Evolutionary conservation across 2,113 vertebrate genomes (phyloP).

Genomic region (Lontra canadensis): DNA sequence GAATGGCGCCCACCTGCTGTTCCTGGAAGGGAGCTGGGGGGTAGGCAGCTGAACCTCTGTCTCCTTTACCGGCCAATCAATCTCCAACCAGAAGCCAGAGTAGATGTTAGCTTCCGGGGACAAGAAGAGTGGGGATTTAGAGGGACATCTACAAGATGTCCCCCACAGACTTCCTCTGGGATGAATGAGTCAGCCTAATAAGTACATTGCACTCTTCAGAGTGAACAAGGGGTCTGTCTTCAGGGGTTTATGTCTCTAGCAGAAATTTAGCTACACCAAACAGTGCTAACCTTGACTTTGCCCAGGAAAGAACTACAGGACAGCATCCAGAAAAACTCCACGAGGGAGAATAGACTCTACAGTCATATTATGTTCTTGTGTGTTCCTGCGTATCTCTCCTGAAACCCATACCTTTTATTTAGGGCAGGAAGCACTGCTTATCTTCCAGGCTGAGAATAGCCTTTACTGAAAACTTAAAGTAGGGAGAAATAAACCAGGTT

Average conservation of each 20-base stretch:
- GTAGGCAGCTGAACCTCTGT: not conserved
- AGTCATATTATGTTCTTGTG: not conserved
- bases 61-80: not conserved
- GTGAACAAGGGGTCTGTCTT: not conserved
- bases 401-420: not conserved
- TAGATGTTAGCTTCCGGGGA: not conserved
- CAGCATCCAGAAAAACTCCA: not conserved
- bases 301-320: not conserved
- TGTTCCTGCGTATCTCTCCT: not conserved
- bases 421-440: not conserved
- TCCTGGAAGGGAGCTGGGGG: not conserved
- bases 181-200: not conserved
- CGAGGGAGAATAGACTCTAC: not conserved
- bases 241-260: not conserved
- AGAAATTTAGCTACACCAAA: not conserved
- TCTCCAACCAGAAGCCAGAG: not conserved
- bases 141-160: not conserved
- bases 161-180: not conserved
- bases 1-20: not conserved
- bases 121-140: not conserved
- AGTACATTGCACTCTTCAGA: not conserved
- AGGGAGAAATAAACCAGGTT: conserved; percentile 37
- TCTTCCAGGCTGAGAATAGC: not conserved
- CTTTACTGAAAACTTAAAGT: conserved; percentile 24
- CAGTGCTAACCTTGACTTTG: not conserved